These are phyloP conservation scores for Reticulitermes lucifugus DNA, from an alignment of 2,888 invertebrate genomes.

Conservation along the genomic window DNA sequence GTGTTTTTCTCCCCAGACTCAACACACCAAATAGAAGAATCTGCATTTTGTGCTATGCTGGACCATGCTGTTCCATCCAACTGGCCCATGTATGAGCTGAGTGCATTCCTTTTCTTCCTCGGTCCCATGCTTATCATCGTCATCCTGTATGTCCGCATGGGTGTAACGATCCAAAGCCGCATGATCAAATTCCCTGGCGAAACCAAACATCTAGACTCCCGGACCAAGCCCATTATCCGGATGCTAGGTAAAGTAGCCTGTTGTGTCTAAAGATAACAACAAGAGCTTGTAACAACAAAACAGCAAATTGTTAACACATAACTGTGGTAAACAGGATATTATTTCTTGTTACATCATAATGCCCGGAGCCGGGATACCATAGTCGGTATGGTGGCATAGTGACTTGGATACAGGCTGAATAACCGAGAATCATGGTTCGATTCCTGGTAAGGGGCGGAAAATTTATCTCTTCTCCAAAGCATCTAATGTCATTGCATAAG, in stretches of 20 bases:
- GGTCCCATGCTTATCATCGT: slow-evolving; percentile 79
- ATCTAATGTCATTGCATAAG: neutral
- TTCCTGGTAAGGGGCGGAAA: too few species aligned
- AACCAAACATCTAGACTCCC: slow-evolving; percentile 58
- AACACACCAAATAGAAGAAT: slow-evolving; percentile 68
- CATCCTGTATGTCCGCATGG: slow-evolving; percentile 84
- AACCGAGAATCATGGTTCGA: too few species aligned
- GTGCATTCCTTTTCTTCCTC: slow-evolving; percentile 86
- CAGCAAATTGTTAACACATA: too few species aligned
- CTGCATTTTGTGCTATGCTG: slow-evolving; percentile 81
- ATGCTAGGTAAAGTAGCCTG: slow-evolving; percentile 75
- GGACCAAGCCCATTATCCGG: slow-evolving; percentile 74
- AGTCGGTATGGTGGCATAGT: too few species aligned
- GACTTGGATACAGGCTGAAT: too few species aligned
- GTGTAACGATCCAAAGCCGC: slow-evolving; percentile 72
- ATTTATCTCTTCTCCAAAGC: too few species aligned
- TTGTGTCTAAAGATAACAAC: too few species aligned
- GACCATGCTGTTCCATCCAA: slow-evolving; percentile 67
- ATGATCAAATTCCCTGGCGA: slow-evolving; percentile 65
- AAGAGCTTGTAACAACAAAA: too few species aligned
- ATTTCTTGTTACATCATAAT: too few species aligned
- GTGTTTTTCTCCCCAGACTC: slow-evolving; percentile 60
- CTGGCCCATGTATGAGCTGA: slow-evolving; percentile 82
- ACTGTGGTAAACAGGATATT: too few species aligned
- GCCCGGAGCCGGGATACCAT: too few species aligned